Evolutionary conservation across 1,140 invertebrate species (phyloP), one percentile per base, ranked within the genome.

Genomic region (Bombyx mandarina): DNA sequence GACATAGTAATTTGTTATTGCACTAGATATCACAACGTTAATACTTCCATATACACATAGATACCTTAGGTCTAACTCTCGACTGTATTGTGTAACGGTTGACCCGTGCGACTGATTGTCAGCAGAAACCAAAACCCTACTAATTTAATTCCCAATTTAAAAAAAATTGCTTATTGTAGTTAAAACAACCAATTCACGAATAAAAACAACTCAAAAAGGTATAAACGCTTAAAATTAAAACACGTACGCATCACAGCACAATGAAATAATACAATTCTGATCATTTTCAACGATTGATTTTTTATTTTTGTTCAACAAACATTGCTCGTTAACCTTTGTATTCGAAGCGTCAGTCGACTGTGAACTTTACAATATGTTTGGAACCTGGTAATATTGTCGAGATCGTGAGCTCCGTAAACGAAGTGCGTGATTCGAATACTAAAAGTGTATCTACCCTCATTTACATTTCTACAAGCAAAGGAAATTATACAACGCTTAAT

Each of bases 351-450:
- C 26, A 18, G 22, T 54, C 12, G 43, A 45, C 12, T n/a, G n/a
- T 18, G 43, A 54, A 7, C 12, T 22, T 9, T 26, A 10, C 55
- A 50, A 57, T 47, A 60, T 54, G 46, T 45, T 48, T 53, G 35
- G 6, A 5, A 44, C 8, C 43, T 7, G 43, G 43, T n/a, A 57
- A 43, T 35, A 58, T 56, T 55, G 49, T 46, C 49, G 45, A 44
- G 48, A 53, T 44, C 56, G 55, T 43, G 54, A 35, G 26, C 44
- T 45, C 56, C 61, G 64, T 71, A 74, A 76, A 72, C 56, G 58
- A 51, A 50, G 62, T 65, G 72, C 76, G 73, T 73, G 76, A 65
- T 55, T 42, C 51, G 63, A 75, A 73, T 71, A 43, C 59, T 43
- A 64, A 66, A 48, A 42, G 42, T 51, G n/a, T 54, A 45, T 54